phyloP scores from a whole-genome alignment of 2,113 vertebrate genomes.

The Rhagologus leucostigma region DNA sequence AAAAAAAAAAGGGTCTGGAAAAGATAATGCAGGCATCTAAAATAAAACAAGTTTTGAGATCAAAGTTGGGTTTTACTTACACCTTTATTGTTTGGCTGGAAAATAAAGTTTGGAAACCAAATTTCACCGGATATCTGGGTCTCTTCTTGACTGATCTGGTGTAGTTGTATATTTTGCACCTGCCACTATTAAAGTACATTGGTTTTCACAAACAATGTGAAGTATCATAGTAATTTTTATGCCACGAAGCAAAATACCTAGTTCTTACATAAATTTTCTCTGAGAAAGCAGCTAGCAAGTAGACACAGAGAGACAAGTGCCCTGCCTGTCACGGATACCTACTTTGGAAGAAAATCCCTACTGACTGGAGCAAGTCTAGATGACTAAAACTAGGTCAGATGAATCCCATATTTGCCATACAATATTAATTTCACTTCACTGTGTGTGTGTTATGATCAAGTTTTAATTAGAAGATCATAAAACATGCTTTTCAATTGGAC shows the following conservation, averaged over 20 bases:
- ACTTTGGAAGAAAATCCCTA: not conserved
- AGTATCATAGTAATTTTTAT: not conserved
- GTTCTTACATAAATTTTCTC: not conserved
- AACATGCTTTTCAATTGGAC: not conserved
- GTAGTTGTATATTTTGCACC: not conserved
- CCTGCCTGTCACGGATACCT: not conserved
- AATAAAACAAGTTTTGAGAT: not conserved
- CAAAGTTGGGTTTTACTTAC: not conserved
- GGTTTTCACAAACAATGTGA: not conserved
- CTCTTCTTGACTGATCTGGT: not conserved
- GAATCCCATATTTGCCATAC: not conserved
- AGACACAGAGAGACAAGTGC: fast-evolving
- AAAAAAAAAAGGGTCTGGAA: not conserved
- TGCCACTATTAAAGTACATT: not conserved
- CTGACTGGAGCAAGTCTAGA: not conserved
- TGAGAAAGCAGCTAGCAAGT: not conserved
- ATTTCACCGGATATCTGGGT: not conserved
- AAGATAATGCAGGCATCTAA: not conserved
- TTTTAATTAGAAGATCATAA: not conserved
- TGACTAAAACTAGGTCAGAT: not conserved
- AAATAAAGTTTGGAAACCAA: not conserved
- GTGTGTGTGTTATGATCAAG: fast-evolving
- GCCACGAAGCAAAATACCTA: not conserved
- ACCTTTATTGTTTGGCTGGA: not conserved
- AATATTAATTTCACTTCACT: not conserved